Evolutionary conservation across 2,113 vertebrate genomes (phyloP).

Genomic region (Himantopus leucocephalus): DNA sequence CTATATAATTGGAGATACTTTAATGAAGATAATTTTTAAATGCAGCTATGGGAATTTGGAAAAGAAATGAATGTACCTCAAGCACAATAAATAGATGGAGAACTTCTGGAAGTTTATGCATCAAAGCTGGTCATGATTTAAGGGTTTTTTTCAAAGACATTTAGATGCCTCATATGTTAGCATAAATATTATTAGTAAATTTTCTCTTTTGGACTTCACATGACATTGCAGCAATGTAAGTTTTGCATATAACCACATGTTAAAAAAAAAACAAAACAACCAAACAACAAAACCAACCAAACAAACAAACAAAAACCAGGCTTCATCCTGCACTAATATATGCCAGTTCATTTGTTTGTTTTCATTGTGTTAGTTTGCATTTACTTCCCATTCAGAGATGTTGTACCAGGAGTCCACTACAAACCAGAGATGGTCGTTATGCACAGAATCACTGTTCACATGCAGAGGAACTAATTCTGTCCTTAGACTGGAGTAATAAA

Average conservation of each 20-base stretch:
- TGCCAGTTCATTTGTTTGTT: accelerated
- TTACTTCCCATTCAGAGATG: background rate
- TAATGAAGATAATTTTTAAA: background rate
- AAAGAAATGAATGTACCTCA: background rate
- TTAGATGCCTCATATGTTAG: background rate
- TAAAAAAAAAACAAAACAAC: background rate
- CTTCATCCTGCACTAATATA: background rate
- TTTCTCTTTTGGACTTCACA: background rate
- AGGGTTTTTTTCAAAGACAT: background rate
- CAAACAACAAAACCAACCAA: background rate
- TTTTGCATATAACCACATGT: background rate
- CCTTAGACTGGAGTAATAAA: background rate
- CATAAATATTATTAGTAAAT: background rate
- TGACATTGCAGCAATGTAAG: background rate
- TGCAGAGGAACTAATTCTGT: background rate
- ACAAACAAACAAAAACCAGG: accelerated
- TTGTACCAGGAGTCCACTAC: accelerated
- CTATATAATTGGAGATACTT: background rate
- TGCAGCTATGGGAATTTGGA: background rate
- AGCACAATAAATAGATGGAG: background rate
- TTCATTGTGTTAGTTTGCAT: background rate
- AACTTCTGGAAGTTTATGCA: background rate
- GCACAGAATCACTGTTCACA: background rate
- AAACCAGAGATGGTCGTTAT: background rate
- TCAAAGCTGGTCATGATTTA: background rate